These are phyloP conservation scores for Propithecus coquereli DNA, from an alignment of 2,113 vertebrate genomes.

Conservation along the genomic window DNA sequence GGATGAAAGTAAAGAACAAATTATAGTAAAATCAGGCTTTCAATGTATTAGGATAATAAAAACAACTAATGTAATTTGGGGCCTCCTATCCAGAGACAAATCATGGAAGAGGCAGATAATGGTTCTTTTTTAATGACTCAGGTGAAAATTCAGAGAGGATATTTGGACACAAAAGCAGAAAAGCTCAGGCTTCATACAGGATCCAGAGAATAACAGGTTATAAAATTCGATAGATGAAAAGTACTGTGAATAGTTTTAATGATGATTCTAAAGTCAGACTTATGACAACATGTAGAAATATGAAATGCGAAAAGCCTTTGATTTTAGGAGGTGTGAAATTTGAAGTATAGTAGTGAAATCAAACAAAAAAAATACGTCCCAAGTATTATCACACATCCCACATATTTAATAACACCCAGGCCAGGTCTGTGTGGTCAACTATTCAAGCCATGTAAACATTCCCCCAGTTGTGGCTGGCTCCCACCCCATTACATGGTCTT, in stretches of 20 bases:
- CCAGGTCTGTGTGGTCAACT: not conserved
- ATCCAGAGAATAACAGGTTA: not conserved
- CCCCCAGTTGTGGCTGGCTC: not conserved
- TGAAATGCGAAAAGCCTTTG: not conserved
- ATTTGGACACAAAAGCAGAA: slow-evolving; percentile 16
- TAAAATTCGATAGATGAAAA: not conserved
- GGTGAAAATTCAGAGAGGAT: slow-evolving; percentile 18
- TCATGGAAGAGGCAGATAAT: not conserved
- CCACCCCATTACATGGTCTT: not conserved
- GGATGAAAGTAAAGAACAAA: slow-evolving; percentile 41
- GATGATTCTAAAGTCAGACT: not conserved
- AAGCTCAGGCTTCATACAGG: not conserved
- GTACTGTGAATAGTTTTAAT: not conserved
- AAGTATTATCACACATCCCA: not conserved
- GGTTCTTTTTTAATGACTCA: not conserved
- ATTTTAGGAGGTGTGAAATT: not conserved
- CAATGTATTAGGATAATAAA: slow-evolving; percentile 29
- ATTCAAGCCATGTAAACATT: not conserved
- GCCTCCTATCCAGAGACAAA: slow-evolving; percentile 1
- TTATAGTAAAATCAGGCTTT: slow-evolving; percentile 30
- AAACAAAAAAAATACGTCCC: not conserved
- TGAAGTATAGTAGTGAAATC: not conserved
- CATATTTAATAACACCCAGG: not conserved
- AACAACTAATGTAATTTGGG: slow-evolving; percentile 12
- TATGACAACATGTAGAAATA: not conserved